A percentile compares a stretch with the other conserved stretches of the same genome.
These are phyloP conservation scores for Asteroscopus sphinx DNA, from an alignment of 2,888 invertebrate genomes.

Conservation along the genomic window DNA sequence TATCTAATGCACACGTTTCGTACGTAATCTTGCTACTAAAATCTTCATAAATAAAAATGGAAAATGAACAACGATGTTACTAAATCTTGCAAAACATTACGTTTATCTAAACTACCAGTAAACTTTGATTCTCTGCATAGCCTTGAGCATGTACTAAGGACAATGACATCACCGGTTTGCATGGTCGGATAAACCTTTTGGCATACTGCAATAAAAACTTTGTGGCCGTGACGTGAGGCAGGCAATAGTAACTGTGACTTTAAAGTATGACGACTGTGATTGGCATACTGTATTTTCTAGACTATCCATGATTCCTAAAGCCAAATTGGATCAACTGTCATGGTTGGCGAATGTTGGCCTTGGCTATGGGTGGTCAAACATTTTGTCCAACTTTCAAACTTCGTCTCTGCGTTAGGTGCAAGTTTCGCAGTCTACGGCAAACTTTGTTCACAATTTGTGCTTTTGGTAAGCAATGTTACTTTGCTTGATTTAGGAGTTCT, in stretches of 20 bases:
- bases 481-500: no score
- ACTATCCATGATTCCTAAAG: neutral
- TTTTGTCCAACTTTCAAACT: constrained; percentile 14
- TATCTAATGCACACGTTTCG: no score
- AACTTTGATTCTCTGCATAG: constrained; percentile 10
- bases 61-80: neutral
- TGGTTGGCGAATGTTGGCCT: neutral
- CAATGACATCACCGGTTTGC: constrained; percentile 69
- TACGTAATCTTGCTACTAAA: no score
- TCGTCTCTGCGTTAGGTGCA: constrained; percentile 5
- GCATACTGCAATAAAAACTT: constrained; percentile 44
- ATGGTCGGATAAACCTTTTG: constrained; percentile 58
- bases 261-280: neutral
- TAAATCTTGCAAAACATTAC: constrained; percentile 1
- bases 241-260: constrained; percentile 6
- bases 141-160: constrained; percentile 64
- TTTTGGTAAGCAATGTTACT: constrained; percentile 11
- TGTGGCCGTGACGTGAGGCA: constrained; percentile 12
- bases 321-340: neutral
- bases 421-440: constrained; percentile 19
- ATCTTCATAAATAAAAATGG: neutral
- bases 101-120: constrained; percentile 1
- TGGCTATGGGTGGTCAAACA: constrained; percentile 6
- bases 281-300: neutral
- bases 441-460: constrained; percentile 8